phyloP scores from a whole-genome alignment of 1,140 invertebrate genomes.

The Habropoda laboriosa region DNA sequence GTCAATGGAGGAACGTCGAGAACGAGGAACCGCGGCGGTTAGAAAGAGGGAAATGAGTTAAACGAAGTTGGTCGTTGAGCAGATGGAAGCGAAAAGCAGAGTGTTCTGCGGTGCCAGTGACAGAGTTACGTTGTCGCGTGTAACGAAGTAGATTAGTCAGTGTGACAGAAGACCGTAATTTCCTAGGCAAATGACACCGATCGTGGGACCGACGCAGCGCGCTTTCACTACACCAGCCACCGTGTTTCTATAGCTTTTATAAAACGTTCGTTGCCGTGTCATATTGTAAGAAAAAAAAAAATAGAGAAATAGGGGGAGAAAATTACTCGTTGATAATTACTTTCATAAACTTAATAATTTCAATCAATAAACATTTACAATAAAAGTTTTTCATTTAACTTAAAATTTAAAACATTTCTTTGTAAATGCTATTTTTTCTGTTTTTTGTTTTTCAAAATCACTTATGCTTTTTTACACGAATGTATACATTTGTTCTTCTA shows the following conservation, averaged over 20 bases:
- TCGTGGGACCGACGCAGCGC: conserved; percentile 74
- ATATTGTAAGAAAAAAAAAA: too few relatives aligned
- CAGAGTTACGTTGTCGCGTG: conserved; percentile 77
- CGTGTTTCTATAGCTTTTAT: neutral
- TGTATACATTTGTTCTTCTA: too few relatives aligned
- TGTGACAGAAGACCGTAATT: conserved; percentile 79
- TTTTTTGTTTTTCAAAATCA: too few relatives aligned
- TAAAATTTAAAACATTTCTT: too few relatives aligned
- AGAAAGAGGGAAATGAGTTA: conserved; percentile 52
- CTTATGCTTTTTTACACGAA: too few relatives aligned
- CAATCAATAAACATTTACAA: too few relatives aligned
- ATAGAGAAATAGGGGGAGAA: too few relatives aligned
- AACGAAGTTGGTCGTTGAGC: conserved; percentile 32
- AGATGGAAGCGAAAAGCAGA: neutral
- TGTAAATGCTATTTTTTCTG: too few relatives aligned
- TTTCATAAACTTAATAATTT: too few relatives aligned
- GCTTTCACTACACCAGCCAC: conserved; percentile 1
- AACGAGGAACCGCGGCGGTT: conserved; percentile 20
- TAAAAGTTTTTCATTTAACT: too few relatives aligned
- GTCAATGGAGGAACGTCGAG: conserved; percentile 44
- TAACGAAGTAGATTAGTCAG: conserved; percentile 80
- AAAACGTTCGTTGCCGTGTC: neutral
- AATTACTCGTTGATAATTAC: too few relatives aligned
- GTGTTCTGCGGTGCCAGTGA: conserved; percentile 69
- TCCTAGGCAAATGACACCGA: conserved; percentile 79